Conservation (phyloP, 2,888 invertebrate species). For the Mermis nigrescens region DNA sequence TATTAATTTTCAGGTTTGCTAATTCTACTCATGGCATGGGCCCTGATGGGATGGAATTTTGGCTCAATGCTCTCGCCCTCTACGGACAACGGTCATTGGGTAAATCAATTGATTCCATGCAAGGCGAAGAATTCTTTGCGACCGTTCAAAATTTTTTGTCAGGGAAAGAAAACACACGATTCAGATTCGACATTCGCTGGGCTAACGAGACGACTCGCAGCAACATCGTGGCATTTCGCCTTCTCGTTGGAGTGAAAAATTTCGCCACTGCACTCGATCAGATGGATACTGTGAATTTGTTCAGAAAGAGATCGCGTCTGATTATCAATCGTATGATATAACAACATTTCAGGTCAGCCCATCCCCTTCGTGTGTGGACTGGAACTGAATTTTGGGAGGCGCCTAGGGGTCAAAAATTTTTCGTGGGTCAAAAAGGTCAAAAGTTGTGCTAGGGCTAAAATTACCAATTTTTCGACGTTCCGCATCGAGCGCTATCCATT, state of each 20-base stretch:
- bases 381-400: too few species aligned
- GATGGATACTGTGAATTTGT: slow-evolving; percentile 21
- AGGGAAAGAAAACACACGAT: neutral
- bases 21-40: slow-evolving; percentile 29
- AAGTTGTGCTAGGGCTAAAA: too few species aligned
- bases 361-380: too few species aligned
- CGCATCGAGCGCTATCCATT: too few species aligned
- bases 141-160: neutral
- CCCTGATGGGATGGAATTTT: slow-evolving; percentile 26
- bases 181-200: neutral
- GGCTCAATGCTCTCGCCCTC: slow-evolving; percentile 25
- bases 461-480: too few species aligned
- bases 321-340: too few species aligned
- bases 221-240: slow-evolving; percentile 16
- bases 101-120: neutral
- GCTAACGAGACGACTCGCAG: neutral
- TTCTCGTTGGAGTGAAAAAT: slow-evolving; percentile 27
- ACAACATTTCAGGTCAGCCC: too few species aligned
- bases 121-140: neutral
- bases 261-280: slow-evolving; percentile 25
- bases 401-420: too few species aligned
- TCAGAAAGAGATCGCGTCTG: too few species aligned
- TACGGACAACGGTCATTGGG: neutral
- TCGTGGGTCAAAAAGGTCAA: too few species aligned
- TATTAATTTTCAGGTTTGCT: too few species aligned